phyloP scores from a whole-genome alignment of 2,797 vertebrate genomes.

The Poeciliopsis presidionis region DNA sequence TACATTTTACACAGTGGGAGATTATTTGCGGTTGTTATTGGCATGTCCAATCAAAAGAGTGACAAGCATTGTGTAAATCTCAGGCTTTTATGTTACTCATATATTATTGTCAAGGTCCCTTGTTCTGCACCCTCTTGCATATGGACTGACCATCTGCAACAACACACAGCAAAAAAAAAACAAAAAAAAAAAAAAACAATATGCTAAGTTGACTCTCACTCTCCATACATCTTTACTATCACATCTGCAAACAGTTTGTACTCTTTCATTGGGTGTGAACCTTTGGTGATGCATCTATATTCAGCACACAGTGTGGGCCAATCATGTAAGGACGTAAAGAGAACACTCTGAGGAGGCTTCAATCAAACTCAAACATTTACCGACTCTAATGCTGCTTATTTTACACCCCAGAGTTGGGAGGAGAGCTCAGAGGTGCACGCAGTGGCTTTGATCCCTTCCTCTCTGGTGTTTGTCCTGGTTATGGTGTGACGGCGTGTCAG shows the following conservation, averaged over 20 bases:
- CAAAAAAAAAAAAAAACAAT: too few relatives aligned
- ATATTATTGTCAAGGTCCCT: neutral
- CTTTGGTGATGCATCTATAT: neutral
- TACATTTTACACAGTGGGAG: neutral
- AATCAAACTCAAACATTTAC: neutral
- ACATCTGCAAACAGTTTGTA: neutral
- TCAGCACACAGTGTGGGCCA: neutral
- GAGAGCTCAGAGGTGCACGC: conserved; percentile 6
- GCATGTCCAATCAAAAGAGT: neutral
- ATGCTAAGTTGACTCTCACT: neutral
- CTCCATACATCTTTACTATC: neutral
- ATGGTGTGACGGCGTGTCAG: conserved; percentile 67
- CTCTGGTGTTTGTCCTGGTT: conserved; percentile 46
- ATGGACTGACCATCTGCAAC: neutral
- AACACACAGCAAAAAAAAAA: neutral
- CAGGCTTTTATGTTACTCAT: neutral
- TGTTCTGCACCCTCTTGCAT: neutral
- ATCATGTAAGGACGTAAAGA: neutral
- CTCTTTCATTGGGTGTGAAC: neutral
- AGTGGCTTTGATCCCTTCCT: conserved; percentile 14
- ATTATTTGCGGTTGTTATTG: neutral
- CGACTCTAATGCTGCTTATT: conserved; percentile 1
- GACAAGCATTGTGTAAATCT: neutral
- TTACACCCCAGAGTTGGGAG: neutral
- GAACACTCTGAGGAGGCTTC: neutral